Evolutionary conservation across 1,140 invertebrate species (phyloP).

Genomic region (Uloborus diversus): DNA sequence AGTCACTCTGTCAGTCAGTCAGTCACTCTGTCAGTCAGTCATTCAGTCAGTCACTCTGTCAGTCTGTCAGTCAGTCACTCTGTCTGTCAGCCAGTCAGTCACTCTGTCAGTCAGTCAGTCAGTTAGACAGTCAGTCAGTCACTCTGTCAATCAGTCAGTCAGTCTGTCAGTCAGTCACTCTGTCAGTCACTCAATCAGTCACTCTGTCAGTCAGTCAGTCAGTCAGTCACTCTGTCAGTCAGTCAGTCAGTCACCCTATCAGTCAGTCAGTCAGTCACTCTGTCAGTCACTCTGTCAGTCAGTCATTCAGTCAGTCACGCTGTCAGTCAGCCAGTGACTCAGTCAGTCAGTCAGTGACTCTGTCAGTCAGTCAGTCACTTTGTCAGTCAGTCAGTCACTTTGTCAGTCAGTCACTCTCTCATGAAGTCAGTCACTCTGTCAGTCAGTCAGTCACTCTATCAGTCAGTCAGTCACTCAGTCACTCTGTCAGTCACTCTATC

Average conservation of each 20-base stretch:
- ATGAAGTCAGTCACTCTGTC: background rate
- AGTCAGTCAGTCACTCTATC: too few relatives aligned
- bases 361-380: background rate
- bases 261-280: background rate
- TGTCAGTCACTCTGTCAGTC: background rate
- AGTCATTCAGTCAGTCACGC: background rate
- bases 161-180: background rate
- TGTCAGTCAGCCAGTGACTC: background rate
- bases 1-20: background rate
- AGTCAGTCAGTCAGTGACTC: slow-evolving; percentile 1
- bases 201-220: background rate
- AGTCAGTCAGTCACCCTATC: background rate
- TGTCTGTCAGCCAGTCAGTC: background rate
- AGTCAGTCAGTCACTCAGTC: too few relatives aligned
- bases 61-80: background rate
- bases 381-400: background rate
- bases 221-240: background rate
- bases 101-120: background rate
- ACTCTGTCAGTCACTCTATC: too few relatives aligned
- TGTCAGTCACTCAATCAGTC: background rate
- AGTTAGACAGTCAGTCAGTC: background rate
- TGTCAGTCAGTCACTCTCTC: background rate
- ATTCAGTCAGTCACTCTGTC: background rate
- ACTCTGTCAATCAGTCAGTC: background rate
- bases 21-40: background rate